phyloP scores from a whole-genome alignment of 2,888 invertebrate species.

The Sympetrum striolatum region DNA sequence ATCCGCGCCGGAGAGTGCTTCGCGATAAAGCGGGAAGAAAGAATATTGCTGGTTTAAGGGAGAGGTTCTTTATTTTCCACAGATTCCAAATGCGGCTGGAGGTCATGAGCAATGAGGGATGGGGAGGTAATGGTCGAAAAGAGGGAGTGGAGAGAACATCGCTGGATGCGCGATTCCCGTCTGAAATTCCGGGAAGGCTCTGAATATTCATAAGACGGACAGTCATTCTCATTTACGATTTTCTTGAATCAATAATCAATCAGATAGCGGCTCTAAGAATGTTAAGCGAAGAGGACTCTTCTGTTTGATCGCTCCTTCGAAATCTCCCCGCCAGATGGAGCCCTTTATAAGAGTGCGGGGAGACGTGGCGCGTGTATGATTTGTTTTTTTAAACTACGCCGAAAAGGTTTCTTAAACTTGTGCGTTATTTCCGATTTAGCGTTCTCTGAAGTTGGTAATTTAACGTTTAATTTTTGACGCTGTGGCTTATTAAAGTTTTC shows the following conservation, averaged over 20 bases:
- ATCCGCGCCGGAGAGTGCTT: constrained; percentile 5
- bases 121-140: not conserved
- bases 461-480: no score
- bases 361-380: no score
- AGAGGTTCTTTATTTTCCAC: not conserved
- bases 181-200: not conserved
- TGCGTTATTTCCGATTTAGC: no score
- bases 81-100: not conserved
- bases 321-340: no score
- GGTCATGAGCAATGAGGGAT: not conserved
- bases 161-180: not conserved
- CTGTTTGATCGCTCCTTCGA: no score
- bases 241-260: not conserved
- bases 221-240: not conserved
- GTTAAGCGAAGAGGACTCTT: no score
- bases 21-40: constrained; percentile 21
- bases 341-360: no score
- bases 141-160: not conserved
- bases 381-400: no score
- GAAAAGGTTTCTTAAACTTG: no score
- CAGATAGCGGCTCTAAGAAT: not conserved
- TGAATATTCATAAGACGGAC: not conserved
- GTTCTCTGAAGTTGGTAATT: no score
- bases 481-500: no score
- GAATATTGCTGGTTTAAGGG: not conserved